Conservation (phyloP, 2,888 invertebrate genomes). For the Ochropleura plecta region DNA sequence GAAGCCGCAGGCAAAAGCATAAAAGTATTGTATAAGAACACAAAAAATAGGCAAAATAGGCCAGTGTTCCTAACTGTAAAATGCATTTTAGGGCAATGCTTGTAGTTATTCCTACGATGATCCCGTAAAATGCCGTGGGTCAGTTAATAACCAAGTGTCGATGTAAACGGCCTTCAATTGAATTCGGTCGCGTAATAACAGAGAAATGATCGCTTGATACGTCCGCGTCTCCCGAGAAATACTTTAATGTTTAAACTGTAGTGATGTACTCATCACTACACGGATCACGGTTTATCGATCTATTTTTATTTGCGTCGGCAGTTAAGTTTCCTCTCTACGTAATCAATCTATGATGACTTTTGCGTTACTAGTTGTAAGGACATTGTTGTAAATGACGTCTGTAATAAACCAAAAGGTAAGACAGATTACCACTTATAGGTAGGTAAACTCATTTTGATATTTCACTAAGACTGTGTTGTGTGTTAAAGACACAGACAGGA, state of each 20-base stretch:
- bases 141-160: slow-evolving; percentile 75
- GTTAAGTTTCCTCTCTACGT: background rate
- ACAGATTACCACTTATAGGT: no score
- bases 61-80: background rate
- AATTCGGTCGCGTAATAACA: slow-evolving; percentile 79
- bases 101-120: slow-evolving; percentile 1
- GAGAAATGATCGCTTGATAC: slow-evolving; percentile 80
- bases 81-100: background rate
- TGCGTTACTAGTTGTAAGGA: background rate
- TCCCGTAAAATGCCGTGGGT: slow-evolving; percentile 65
- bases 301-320: background rate
- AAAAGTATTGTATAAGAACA: no score
- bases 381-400: background rate
- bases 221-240: slow-evolving; percentile 77
- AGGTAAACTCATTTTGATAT: no score
- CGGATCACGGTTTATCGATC: slow-evolving; percentile 39
- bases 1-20: no score
- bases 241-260: slow-evolving; percentile 81
- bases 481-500: background rate
- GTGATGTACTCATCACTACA: slow-evolving; percentile 62
- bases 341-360: background rate
- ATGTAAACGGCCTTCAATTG: slow-evolving; percentile 74
- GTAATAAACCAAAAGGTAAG: no score
- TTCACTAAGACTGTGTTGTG: no score
- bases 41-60: no score